Conservation (phyloP, 2,797 vertebrate genomes). For the Myotis findleyi region DNA sequence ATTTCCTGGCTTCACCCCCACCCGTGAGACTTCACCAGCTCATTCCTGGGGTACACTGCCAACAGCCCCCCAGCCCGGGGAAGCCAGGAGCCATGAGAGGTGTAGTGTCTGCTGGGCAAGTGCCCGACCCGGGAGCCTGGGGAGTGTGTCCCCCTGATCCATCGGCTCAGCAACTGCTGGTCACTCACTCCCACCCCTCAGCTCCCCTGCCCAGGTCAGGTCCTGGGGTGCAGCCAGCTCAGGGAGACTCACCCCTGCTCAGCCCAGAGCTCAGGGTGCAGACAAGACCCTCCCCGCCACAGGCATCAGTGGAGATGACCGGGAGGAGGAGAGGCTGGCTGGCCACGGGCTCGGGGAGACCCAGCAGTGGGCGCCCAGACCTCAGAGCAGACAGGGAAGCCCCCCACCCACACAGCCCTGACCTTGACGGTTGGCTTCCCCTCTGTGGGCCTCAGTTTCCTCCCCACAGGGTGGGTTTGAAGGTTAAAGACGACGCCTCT, state of each 20-base stretch:
- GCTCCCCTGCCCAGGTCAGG: background rate
- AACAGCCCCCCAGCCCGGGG: no score
- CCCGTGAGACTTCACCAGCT: background rate
- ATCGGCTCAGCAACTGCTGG: fast-evolving
- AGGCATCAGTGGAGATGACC: background rate
- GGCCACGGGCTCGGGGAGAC: background rate
- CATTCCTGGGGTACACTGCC: background rate
- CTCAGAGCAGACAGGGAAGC: background rate
- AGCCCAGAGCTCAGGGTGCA: background rate
- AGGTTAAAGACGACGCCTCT: background rate
- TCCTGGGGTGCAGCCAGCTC: background rate
- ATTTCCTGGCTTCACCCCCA: background rate
- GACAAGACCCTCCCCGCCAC: background rate
- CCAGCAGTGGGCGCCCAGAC: background rate
- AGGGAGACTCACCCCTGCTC: no score
- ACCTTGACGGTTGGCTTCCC: background rate
- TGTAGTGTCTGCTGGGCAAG: fast-evolving
- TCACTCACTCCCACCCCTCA: background rate
- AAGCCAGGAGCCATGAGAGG: background rate
- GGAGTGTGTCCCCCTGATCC: background rate
- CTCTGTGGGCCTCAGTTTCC: background rate
- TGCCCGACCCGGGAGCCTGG: fast-evolving
- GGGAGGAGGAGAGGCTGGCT: no score
- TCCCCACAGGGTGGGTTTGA: background rate
- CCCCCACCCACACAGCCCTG: background rate